phyloP scores from a whole-genome alignment of 2,113 vertebrate species.

The Bujurquina vittata region DNA sequence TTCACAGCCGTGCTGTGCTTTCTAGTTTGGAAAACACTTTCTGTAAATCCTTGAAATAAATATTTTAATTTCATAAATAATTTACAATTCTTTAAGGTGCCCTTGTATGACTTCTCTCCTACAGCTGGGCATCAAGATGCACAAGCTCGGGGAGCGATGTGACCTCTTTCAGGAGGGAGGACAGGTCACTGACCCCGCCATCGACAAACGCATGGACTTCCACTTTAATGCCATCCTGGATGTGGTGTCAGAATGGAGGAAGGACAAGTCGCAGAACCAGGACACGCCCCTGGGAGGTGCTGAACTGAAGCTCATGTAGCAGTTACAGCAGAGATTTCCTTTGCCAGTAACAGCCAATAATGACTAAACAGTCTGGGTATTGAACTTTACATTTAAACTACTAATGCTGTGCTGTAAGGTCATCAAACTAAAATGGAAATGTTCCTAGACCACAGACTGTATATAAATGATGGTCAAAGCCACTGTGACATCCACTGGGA shows the following conservation, averaged over 20 bases:
- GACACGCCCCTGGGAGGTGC: conserved; percentile 93
- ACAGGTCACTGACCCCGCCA: conserved; percentile 88
- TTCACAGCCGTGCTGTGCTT: rapidly evolving
- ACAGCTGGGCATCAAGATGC: conserved; percentile 94
- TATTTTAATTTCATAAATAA: not conserved
- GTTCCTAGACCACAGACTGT: not conserved
- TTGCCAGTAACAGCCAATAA: not conserved
- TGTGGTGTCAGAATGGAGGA: conserved; percentile 98
- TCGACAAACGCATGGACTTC: conserved; percentile 99
- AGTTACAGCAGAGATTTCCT: not conserved
- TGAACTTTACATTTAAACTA: not conserved
- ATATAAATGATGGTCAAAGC: not conserved
- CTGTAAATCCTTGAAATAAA: not conserved
- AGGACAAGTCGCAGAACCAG: conserved; percentile 94
- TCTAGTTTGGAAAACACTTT: not conserved
- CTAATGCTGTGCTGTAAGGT: not conserved
- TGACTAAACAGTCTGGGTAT: not conserved
- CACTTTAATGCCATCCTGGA: conserved; percentile 99
- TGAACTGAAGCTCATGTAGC: not conserved
- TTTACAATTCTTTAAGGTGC: rapidly evolving
- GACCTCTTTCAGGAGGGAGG: conserved; percentile 97
- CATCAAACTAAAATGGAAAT: no score
- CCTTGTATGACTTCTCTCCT: conserved; percentile 16
- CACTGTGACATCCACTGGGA: not conserved
- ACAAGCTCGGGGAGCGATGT: conserved; percentile 92